phyloP scores from a whole-genome alignment of 2,113 vertebrate genomes.

The Tautogolabrus adspersus region DNA sequence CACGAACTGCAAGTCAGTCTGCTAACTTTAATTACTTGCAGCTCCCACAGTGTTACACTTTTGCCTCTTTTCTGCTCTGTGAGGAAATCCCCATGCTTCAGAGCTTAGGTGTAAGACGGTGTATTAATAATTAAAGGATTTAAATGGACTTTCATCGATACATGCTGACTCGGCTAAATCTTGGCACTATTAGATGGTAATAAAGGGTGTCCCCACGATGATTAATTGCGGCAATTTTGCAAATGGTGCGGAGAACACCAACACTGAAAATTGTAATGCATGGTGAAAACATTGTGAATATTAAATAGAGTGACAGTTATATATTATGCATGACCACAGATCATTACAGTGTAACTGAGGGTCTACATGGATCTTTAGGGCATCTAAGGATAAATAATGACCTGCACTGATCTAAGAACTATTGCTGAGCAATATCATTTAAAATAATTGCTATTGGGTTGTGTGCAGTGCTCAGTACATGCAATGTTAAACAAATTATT shows the following conservation, averaged over 20 bases:
- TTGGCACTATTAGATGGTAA: conserved; percentile 48
- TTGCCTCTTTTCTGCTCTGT: conserved; percentile 12
- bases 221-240: conserved; percentile 75
- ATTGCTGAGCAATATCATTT: not conserved
- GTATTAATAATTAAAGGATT: conserved; percentile 76
- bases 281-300: conserved; percentile 67
- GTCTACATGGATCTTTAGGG: not conserved
- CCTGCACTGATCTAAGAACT: not conserved
- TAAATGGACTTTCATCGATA: conserved; percentile 67
- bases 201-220: conserved; percentile 62
- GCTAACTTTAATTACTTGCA: conserved; percentile 31
- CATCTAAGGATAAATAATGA: conserved; percentile 6
- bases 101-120: conserved; percentile 27
- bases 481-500: not conserved
- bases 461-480: not conserved
- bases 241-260: conserved; percentile 41
- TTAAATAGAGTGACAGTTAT: conserved; percentile 47
- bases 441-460: not conserved
- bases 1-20: conserved; percentile 6
- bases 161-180: conserved; percentile 57
- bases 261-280: conserved; percentile 47
- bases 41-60: conserved; percentile 17
- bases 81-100: conserved; percentile 58
- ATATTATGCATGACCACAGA: conserved; percentile 29
- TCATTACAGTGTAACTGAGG: not conserved